Conservation (phyloP, 1,140 invertebrate genomes). For the Arion vulgaris region DNA sequence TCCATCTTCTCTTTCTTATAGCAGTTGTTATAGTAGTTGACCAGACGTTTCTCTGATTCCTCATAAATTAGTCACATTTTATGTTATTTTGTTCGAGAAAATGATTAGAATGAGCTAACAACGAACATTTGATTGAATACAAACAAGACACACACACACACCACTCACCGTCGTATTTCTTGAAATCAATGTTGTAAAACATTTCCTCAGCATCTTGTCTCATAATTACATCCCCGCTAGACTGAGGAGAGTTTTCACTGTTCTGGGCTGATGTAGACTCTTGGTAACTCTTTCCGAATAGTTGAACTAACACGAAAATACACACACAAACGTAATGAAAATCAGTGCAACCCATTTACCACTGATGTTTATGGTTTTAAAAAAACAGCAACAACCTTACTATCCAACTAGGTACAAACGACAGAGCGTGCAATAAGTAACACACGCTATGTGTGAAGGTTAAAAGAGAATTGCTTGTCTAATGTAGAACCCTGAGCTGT, state of each 20-base stretch:
- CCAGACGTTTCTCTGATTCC: too few relatives aligned
- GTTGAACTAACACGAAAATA: background rate
- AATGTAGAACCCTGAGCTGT: background rate
- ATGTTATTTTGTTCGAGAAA: too few relatives aligned
- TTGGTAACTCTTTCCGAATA: background rate
- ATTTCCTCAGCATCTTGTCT: constrained; percentile 12
- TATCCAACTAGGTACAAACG: background rate
- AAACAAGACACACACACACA: too few relatives aligned
- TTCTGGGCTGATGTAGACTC: background rate
- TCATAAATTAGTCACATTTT: too few relatives aligned
- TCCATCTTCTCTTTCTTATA: too few relatives aligned
- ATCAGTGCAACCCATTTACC: background rate
- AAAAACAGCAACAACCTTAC: too few relatives aligned
- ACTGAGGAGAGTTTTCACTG: background rate
- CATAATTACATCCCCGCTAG: constrained; percentile 25
- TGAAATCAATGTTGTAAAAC: constrained; percentile 20
- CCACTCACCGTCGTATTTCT: constrained; percentile 26
- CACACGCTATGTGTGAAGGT: too few relatives aligned
- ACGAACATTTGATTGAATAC: too few relatives aligned
- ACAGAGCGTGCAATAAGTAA: background rate
- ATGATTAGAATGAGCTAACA: too few relatives aligned
- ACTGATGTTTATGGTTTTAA: background rate
- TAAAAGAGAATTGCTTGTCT: too few relatives aligned
- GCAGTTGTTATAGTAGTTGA: too few relatives aligned
- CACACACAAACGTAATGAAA: background rate